A percentile compares a stretch with the other conserved stretches of the same genome.
phyloP scores from a whole-genome alignment of 2,888 invertebrate genomes.

The Pachydiplax longipennis region DNA sequence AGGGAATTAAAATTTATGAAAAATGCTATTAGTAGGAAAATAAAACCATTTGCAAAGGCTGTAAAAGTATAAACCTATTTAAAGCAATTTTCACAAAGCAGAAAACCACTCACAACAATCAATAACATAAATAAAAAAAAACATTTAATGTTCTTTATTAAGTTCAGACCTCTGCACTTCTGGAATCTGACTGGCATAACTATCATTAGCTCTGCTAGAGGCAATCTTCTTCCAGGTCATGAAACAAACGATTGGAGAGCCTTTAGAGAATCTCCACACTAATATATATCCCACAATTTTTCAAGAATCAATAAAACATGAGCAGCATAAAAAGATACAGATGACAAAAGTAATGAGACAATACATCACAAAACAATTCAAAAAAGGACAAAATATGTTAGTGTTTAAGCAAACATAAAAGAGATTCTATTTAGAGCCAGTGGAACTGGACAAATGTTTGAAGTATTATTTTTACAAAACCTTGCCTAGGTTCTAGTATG shows the following conservation, averaged over 20 bases:
- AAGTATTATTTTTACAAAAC: slow-evolving; percentile 21
- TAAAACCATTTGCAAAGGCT: slow-evolving; percentile 31
- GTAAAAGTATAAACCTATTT: slow-evolving; percentile 19
- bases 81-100: slow-evolving; percentile 33
- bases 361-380: slow-evolving; percentile 42
- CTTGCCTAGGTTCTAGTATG: slow-evolving; percentile 45
- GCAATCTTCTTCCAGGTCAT: slow-evolving; percentile 47
- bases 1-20: slow-evolving; percentile 1
- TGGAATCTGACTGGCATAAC: slow-evolving; percentile 45
- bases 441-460: slow-evolving; percentile 5
- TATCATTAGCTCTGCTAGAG: slow-evolving; percentile 47
- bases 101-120: slow-evolving; percentile 37
- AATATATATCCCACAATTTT: slow-evolving; percentile 2
- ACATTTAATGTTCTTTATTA: slow-evolving; percentile 35
- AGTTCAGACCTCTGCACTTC: slow-evolving; percentile 49
- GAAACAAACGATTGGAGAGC: slow-evolving; percentile 42
- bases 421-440: not conserved
- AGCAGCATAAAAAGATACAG: slow-evolving; percentile 26
- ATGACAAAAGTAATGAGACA: slow-evolving; percentile 8
- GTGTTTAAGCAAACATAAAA: slow-evolving; percentile 18
- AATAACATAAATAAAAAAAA: slow-evolving; percentile 8
- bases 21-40: slow-evolving; percentile 41
- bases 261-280: not conserved
- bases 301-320: slow-evolving; percentile 19
- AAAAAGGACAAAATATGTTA: slow-evolving; percentile 19